Conservation (phyloP, 2,113 vertebrate species). For the Myocastor coypus region DNA sequence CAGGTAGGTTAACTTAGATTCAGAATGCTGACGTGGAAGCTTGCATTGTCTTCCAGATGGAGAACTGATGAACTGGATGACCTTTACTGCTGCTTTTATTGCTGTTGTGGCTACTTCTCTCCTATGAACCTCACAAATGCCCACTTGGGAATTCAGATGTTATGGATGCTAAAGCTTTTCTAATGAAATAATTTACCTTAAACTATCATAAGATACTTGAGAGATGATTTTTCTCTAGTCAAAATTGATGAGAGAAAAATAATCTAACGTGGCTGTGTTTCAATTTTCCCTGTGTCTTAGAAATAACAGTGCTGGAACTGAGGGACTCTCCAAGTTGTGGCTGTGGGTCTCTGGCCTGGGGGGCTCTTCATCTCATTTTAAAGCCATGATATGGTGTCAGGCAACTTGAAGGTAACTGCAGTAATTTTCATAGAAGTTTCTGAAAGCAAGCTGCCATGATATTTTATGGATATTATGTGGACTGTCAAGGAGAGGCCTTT, state of each 20-base stretch:
- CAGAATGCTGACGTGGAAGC: not conserved
- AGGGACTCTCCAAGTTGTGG: not conserved
- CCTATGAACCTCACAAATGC: not conserved
- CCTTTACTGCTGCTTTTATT: not conserved
- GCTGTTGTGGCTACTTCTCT: not conserved
- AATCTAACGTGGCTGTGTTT: not conserved
- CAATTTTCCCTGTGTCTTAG: constrained; percentile 2
- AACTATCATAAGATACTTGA: not conserved
- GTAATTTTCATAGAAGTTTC: not conserved
- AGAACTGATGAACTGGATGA: not conserved
- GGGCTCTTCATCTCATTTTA: constrained; percentile 6
- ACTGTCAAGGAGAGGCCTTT: not conserved
- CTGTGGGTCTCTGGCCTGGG: constrained; percentile 16
- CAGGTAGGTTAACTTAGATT: not conserved
- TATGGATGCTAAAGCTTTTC: not conserved
- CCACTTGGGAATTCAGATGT: not conserved
- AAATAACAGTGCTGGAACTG: not conserved
- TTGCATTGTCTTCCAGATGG: not conserved
- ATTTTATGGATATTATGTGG: not conserved
- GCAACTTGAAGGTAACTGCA: constrained; percentile 1
- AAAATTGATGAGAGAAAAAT: constrained; percentile 43
- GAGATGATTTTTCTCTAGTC: not conserved
- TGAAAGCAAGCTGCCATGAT: not conserved
- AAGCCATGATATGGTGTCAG: not conserved
- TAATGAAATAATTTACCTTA: constrained; percentile 25